Base-by-base conservation (phyloP, 2,888 invertebrate genomes). In the Corbicula japonica region DNA sequence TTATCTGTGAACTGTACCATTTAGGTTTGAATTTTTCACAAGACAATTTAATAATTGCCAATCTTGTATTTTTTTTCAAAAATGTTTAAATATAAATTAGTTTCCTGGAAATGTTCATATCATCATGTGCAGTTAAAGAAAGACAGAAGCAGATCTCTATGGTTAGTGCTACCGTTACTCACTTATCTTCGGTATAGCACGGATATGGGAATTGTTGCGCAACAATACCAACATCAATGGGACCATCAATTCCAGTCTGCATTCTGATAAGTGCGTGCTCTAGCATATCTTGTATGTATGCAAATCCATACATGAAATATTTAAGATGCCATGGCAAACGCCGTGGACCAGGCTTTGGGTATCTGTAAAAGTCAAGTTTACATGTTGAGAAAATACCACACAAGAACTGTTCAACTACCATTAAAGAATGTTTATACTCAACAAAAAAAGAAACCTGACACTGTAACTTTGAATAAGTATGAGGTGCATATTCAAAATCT, bases 251-350 rank as follows among this genome's bases (percentile, higher is more conserved):
- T 15, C 95, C 94, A 12, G 94, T 94, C 66, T 92, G 91, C 10
- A 89, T 56, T 23, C 95, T 94, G 63, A 98, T 96, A 75, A 98
- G 96, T 4, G 96, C 96, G 78, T 95, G 95, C 92, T 98, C 97
- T n/a, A 98, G 93, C 87, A 97, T 95, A 89, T 98, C 97, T 80
- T 93, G 92, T n/a, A 98, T 94, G 92, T 97, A 97, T 1, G 97
- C 95, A 93, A 97, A 98, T 5, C 98, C 98, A 71, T 96, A 96
- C 3, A 94, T 94, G 56, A 95, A 89, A 90, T 95, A 95, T 87
- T 95, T 95, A 62, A 89, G 84, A 60, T 90, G 89, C 46, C 69
- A 66, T 12, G 84, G 44, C 2, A 60, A 56, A 4, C 62, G 78
- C 41, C 92, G 78, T 0, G 92, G 89, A 4, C 91, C 91, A 34